Percentiles rank a stretch among this genome's conserved stretches.
Conservation (phyloP, 2,113 vertebrate genomes). For the Thunnus thynnus region DNA sequence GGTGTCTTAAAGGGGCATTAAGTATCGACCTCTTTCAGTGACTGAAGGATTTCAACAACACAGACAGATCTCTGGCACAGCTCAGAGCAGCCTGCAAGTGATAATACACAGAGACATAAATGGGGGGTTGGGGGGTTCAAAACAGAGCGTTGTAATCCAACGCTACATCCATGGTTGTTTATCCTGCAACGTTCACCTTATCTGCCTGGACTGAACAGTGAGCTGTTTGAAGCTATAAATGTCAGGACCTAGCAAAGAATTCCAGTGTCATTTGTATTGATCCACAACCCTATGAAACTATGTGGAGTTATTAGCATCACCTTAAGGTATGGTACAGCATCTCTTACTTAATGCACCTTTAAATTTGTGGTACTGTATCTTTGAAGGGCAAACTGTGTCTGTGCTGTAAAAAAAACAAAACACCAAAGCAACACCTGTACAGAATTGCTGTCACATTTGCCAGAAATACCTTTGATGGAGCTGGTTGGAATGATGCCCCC, state of each 20-base stretch:
- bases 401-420: background rate
- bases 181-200: conserved; percentile 31
- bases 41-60: conserved; percentile 24
- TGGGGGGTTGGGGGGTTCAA: background rate
- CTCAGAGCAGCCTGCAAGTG: background rate
- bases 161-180: conserved; percentile 56
- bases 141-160: background rate
- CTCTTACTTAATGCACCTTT: conserved; percentile 9
- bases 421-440: background rate
- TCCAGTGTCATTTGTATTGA: background rate
- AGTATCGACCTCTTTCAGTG: conserved; percentile 16
- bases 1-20: conserved; percentile 26
- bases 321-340: background rate
- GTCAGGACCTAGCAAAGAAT: background rate
- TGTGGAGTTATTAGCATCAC: background rate
- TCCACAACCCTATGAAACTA: background rate
- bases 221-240: background rate
- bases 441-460: background rate
- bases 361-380: background rate
- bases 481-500: conserved; percentile 95
- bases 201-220: background rate
- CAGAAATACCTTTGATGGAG: conserved; percentile 87
- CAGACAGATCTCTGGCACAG: conserved; percentile 30
- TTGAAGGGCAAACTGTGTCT: background rate
- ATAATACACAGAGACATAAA: background rate